phyloP scores from a whole-genome alignment of 2,113 vertebrate species.

The Pomatorhinus ruficollis region DNA sequence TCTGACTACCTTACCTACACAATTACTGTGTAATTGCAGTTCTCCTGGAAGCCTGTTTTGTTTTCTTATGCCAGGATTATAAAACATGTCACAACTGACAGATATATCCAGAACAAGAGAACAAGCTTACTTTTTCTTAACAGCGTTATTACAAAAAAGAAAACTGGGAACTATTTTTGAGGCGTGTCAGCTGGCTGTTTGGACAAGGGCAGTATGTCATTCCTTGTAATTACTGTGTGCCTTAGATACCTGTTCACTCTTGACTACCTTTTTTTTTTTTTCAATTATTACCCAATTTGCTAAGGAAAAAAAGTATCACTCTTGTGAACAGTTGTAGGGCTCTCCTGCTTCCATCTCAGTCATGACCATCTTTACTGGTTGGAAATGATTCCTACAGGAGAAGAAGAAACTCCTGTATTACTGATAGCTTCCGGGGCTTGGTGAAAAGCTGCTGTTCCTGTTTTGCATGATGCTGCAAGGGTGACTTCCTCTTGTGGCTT shows the following conservation, averaged over 20 bases:
- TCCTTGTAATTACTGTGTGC: neutral
- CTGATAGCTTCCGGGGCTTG: neutral
- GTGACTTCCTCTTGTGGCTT: neutral
- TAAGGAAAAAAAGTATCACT: neutral
- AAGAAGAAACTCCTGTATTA: neutral
- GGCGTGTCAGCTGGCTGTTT: neutral
- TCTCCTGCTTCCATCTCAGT: accelerated
- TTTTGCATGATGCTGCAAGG: neutral
- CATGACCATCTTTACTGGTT: neutral
- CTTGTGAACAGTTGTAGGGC: neutral
- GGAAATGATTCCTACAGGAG: neutral
- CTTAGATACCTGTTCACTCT: neutral
- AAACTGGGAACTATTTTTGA: neutral
- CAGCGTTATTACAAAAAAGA: neutral
- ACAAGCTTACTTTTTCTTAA: neutral
- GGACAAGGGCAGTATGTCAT: neutral
- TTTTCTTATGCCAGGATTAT: neutral
- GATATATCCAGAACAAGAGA: neutral
- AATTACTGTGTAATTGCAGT: neutral
- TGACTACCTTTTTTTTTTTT: neutral
- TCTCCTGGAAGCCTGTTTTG: neutral
- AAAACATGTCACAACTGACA: neutral
- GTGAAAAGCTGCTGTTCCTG: neutral
- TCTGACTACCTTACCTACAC: neutral
- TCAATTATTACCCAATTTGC: neutral